Base-by-base conservation (phyloP, 2,888 invertebrate genomes). In the Cheilosia impressa region DNA sequence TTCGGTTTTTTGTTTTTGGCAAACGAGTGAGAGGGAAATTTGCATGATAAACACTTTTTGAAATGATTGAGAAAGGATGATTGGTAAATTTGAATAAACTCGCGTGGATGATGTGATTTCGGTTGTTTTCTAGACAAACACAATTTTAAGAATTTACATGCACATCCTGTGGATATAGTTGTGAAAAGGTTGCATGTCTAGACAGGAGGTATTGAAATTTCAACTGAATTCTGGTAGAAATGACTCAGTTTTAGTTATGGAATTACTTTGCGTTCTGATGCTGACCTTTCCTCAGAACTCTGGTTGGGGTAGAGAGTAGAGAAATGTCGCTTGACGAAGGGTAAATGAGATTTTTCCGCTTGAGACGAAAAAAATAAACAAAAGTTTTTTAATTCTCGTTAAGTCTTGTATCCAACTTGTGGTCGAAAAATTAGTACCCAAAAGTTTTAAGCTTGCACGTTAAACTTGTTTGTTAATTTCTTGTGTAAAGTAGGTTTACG, bases 21-120 rank as follows among this genome's bases (percentile, higher is more conserved):
- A 5, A 38, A 38, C 38, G 13, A 38, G 38, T 10, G 41, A 73
- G n/a, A 38, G 2, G 47, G n/a, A 47, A 62, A 77, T 68, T 66
- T 73, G 60, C 80, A 75, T 73, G 43, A 68, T 57, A 80, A 80
- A 55, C 55, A 57, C 55, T 63, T 63, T 19, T 4, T 15, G 15
- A 13, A 38, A 45, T 52, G 58, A 79, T 77, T 68, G 69, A 65
- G 63, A 58, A 58, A 66, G 75, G 75, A 17, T 58, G 57, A 66
- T 76, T 34, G 75, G 41, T 43, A 52, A 76, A 76, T 68, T 66
- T 76, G 19, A 41, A 57, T 43, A 75, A 45, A 63, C 43, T 45
- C 27, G 62, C 34, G 62, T 65, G 22, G 47, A 63, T 62, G 53
- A 53, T 43, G 62, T 53, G 50, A 27, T 72, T 71, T 58, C 1